Conservation (phyloP, 2,888 invertebrate genomes). For the Drosophila buzzatii region DNA sequence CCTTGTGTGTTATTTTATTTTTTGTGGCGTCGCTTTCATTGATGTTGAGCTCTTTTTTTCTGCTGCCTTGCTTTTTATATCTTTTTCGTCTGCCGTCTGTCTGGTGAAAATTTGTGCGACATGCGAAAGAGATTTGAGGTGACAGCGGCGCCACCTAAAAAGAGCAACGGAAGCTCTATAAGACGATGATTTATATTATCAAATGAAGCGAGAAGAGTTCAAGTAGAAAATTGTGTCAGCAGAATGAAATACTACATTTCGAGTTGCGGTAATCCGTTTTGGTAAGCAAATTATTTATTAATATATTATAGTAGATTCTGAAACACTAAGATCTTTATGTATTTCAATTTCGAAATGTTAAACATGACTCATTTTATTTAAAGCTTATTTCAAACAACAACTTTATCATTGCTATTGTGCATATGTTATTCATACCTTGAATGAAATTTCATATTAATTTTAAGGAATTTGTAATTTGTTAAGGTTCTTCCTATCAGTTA, state of each 20-base stretch:
- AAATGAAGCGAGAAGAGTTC: conserved; percentile 17
- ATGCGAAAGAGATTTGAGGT: conserved; percentile 66
- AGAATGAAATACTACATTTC: background rate
- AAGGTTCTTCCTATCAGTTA: no score
- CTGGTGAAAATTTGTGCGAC: conserved; percentile 69
- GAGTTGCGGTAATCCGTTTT: background rate
- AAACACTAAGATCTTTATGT: background rate
- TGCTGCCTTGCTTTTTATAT: conserved; percentile 22
- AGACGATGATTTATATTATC: conserved; percentile 46
- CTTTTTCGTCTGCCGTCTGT: conserved; percentile 66
- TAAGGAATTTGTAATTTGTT: no score
- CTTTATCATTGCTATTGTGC: no score
- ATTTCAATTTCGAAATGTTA: background rate
- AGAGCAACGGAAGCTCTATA: conserved; percentile 29
- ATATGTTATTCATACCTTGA: no score
- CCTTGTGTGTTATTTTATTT: conserved; percentile 12
- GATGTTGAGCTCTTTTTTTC: conserved; percentile 54
- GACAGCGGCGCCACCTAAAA: conserved; percentile 64
- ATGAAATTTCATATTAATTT: no score
- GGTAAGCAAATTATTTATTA: background rate
- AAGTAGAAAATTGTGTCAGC: conserved; percentile 4
- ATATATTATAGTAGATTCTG: background rate
- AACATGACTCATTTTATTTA: background rate
- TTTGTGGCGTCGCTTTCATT: conserved; percentile 68
- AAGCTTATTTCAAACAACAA: background rate